Base-by-base conservation (phyloP, 1,140 invertebrate genomes). In the Planococcus citri region DNA sequence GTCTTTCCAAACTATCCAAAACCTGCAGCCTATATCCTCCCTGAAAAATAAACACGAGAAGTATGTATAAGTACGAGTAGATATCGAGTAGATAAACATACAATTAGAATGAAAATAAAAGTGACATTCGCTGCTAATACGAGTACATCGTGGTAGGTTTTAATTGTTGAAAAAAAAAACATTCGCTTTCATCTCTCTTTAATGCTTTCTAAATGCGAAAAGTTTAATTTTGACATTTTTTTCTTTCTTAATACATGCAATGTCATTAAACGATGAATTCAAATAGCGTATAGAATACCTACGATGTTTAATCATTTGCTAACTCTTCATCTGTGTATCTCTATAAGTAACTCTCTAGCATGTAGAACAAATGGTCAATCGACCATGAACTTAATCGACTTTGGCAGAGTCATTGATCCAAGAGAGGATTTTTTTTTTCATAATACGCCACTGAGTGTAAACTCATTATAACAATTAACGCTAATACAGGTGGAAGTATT, bases 21-120 rank as follows among this genome's bases (percentile, higher is more conserved):
- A 95, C 82, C 79, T 94, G 89, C 67, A 95, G 78, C 75, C 87
- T 87, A 77, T 88, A 94, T 25, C 92, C 92, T 73, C 92, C 92
- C 91, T 95, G 78, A 73, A 85, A 84, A 70, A 37, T 57, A 27
- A 61, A 27, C 14, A 1, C 14, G 33, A 20, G 27, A 68, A 68
- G 41, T 67, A 58, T 12, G 1, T 6, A 58, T 17, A 2, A 68
- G 14, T n/a, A 41, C 67, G 33, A 41, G 25, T 37, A 61, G 61
- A 64, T 60, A 70, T 29, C 8, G n/a, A 60, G 22, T 20, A 60
- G n/a, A 24, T 60, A 60, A 60, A 6, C n/a, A 60, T 24, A 8
- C n/a, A n/a, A n/a, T n/a, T n/a, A n/a, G n/a, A n/a, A n/a, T n/a
- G 41, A 27, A 57, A 69, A 69, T 69, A 27, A 57, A 57, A 57